Base-by-base conservation (phyloP, 2,113 vertebrate genomes). In the Corynorhinus townsendii region DNA sequence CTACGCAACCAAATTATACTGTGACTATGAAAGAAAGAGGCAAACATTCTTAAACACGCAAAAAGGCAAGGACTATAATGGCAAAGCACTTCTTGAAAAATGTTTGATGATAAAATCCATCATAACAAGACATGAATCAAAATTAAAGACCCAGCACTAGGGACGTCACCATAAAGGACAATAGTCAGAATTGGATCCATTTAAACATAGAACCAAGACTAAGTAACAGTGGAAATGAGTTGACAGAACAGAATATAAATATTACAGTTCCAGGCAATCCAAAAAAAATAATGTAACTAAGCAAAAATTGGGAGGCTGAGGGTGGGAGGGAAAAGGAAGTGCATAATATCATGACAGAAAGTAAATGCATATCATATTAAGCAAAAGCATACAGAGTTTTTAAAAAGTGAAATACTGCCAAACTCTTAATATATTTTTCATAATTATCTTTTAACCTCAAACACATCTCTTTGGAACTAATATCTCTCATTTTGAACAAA, bases 271-370 rank as follows among this genome's bases (percentile, higher is more conserved):
- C 38, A 66, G 43, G 49, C 26, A 38, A 40, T 83, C 52, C 75
- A 49, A 95, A 90, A 86, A 69, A 86, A 56, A 89, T 86, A 92
- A 68, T 56, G 56, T 59, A 82, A 79, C 33, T 64, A 75, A 75
- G 49, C 54, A 45, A 71, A 89, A 77, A 64, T 15, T 22, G 3
- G 9, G 24, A 84, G 56, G 12, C 49, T 20, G 9, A 19, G 11
- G 1, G 7, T 30, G 19, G 38, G 30, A 85, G 14, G 38, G 30
- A 43, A 87, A 84, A 91, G 38, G 30, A 75, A 80, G 38, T 19
- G 2, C 16, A 49, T 9, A 81, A 92, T 76, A 35, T 59, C 26
- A 2, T 0, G 9, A 38, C 66, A 45, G 16, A 90, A 90, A 77
- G 20, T 6, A 54, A 86, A 33, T 56, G 43, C 35, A 17, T 30